These are phyloP conservation scores for Neoniphon sammara DNA, from an alignment of 2,797 vertebrate species.

Conservation along the genomic window DNA sequence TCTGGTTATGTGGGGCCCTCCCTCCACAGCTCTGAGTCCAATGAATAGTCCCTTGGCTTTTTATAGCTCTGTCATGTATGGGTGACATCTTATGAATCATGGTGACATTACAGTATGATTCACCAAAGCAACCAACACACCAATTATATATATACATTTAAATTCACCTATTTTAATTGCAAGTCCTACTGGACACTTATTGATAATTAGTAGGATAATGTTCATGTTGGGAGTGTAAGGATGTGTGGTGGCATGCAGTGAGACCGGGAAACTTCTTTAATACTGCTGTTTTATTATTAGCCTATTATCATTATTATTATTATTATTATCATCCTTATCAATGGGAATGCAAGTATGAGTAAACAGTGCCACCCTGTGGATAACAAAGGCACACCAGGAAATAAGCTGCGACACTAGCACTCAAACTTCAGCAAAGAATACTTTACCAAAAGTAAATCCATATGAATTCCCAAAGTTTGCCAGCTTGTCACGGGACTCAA, in stretches of 20 bases:
- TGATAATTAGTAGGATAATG: neutral
- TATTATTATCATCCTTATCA: neutral
- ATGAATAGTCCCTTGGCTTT: constrained; percentile 45
- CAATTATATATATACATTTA: no score
- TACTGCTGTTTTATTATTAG: neutral
- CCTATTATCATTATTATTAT: neutral
- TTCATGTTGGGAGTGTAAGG: no score
- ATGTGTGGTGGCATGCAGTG: neutral
- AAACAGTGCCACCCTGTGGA: constrained; percentile 66
- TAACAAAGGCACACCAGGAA: neutral
- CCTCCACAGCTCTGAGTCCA: constrained; percentile 29
- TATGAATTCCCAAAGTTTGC: no score
- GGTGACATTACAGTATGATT: constrained; percentile 25
- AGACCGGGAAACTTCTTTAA: neutral
- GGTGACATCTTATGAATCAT: constrained; percentile 32
- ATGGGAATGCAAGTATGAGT: constrained; percentile 1
- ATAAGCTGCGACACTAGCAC: neutral
- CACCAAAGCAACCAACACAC: neutral
- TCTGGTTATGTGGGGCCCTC: constrained; percentile 68
- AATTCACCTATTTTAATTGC: neutral
- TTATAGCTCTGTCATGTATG: constrained; percentile 48
- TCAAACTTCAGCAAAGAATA: neutral
- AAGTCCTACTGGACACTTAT: neutral
- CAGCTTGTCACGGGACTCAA: no score
- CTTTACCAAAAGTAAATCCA: neutral